A percentile compares a stretch with the other conserved stretches of the same genome.
These are phyloP conservation scores for Columba guinea DNA, from an alignment of 2,797 vertebrate species.

Conservation along the genomic window DNA sequence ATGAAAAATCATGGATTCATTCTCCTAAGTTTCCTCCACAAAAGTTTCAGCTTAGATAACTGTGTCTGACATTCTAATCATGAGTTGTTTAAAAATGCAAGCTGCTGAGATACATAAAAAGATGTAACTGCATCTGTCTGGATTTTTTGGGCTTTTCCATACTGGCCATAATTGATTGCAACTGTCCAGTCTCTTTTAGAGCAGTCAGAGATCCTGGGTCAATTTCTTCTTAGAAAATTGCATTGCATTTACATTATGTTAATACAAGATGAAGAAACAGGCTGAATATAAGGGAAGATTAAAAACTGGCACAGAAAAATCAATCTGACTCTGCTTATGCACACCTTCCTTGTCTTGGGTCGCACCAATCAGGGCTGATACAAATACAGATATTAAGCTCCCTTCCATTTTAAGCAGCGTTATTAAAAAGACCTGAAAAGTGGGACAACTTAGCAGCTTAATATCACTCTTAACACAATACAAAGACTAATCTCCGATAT, in stretches of 20 bases:
- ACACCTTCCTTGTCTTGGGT: neutral
- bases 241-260: neutral
- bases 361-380: neutral
- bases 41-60: neutral
- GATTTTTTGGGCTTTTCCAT: neutral
- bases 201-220: neutral
- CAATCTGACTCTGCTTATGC: neutral
- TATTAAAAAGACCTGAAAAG: constrained; percentile 15
- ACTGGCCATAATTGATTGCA: neutral
- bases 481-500: neutral
- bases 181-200: neutral
- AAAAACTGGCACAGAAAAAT: neutral
- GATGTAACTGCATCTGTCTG: neutral
- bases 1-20: neutral
- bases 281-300: neutral
- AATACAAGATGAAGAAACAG: neutral
- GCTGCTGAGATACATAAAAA: neutral
- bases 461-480: neutral
- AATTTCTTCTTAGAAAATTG: neutral
- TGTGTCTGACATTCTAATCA: neutral
- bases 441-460: constrained; percentile 37
- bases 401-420: neutral
- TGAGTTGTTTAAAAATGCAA: neutral
- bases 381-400: neutral
- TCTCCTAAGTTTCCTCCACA: neutral